These are phyloP conservation scores for Mellilla xanthometata DNA, from an alignment of 2,888 invertebrate genomes.

Conservation along the genomic window DNA sequence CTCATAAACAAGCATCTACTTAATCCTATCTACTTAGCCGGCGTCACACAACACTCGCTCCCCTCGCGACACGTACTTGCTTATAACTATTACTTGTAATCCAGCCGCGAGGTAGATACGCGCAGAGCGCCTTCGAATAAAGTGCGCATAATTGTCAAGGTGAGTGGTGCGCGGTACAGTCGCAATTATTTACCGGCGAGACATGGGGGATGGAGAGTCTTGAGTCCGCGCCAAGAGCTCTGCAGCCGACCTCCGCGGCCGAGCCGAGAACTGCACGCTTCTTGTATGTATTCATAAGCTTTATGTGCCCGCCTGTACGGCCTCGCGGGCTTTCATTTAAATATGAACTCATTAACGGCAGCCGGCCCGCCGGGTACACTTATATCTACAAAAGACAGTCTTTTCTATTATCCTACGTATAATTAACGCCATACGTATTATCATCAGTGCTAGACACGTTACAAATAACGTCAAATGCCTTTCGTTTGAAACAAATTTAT, in stretches of 20 bases:
- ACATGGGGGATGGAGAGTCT: conserved; percentile 74
- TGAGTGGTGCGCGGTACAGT: conserved; percentile 61
- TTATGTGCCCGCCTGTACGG: conserved; percentile 33
- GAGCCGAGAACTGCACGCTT: conserved; percentile 52
- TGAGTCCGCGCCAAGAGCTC: conserved; percentile 61
- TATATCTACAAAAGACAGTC: neutral
- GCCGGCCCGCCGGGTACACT: neutral
- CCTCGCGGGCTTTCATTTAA: conserved; percentile 33
- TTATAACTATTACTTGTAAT: conserved; percentile 8
- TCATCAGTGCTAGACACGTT: neutral
- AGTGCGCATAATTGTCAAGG: conserved; percentile 74
- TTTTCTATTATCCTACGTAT: neutral
- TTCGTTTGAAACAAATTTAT: conserved; percentile 5
- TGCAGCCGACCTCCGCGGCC: conserved; percentile 46
- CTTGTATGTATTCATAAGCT: conserved; percentile 53
- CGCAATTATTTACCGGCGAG: conserved; percentile 75
- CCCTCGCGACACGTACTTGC: neutral
- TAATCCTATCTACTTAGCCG: too few relatives aligned
- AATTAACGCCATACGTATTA: neutral
- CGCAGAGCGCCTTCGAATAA: conserved; percentile 59
- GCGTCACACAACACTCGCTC: neutral
- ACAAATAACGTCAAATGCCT: neutral
- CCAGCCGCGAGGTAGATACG: conserved; percentile 30
- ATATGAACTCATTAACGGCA: conserved; percentile 28
- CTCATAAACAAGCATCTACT: conserved; percentile 10